Conservation (phyloP, 2,113 vertebrate genomes). For the Scomber colias region DNA sequence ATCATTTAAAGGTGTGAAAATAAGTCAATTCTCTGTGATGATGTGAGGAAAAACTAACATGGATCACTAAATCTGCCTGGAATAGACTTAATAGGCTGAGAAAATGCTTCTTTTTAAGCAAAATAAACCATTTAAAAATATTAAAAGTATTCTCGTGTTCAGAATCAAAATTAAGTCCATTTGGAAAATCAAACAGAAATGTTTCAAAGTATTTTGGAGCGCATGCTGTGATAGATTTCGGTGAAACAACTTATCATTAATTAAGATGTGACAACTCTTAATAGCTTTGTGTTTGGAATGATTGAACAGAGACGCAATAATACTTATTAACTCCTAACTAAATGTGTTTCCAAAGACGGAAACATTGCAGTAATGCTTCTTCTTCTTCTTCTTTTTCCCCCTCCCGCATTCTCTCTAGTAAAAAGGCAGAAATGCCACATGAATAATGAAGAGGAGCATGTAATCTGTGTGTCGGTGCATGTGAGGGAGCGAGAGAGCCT, state of each 20-base stretch:
- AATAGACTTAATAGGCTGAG: too few species aligned
- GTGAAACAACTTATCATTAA: background rate
- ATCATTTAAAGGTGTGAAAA: background rate
- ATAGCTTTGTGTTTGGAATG: background rate
- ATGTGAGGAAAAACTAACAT: too few species aligned
- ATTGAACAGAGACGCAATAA: background rate
- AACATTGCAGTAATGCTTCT: background rate
- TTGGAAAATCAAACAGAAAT: too few species aligned
- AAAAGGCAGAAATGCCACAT: constrained; percentile 59
- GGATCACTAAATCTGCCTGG: too few species aligned
- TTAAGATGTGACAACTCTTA: background rate
- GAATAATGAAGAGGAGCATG: constrained; percentile 59
- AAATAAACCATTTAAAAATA: too few species aligned
- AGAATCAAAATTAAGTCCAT: too few species aligned
- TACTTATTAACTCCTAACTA: background rate
- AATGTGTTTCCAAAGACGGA: background rate
- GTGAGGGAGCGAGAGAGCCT: constrained; percentile 6
- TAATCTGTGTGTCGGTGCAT: constrained; percentile 41
- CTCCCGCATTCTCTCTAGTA: constrained; percentile 47
- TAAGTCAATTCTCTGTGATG: too few species aligned
- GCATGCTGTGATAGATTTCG: background rate
- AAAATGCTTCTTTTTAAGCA: too few species aligned
- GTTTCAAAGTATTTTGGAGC: background rate
- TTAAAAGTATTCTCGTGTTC: too few species aligned
- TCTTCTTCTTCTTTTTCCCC: background rate